phyloP scores from a whole-genome alignment of 2,888 invertebrate species.

The Scaptomyza caliginosa region DNA sequence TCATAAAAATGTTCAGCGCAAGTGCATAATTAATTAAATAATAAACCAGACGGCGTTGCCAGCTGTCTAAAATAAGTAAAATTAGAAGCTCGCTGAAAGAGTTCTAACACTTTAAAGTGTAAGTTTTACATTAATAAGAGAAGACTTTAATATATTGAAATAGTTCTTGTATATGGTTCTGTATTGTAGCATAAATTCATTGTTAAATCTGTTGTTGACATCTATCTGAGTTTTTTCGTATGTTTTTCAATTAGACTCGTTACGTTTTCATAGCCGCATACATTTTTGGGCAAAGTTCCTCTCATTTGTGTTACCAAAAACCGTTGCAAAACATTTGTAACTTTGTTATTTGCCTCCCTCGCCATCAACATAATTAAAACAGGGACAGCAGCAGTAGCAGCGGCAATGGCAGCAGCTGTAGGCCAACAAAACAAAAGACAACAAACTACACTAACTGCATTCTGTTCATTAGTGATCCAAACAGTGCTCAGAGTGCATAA shows the following conservation, averaged over 20 bases:
- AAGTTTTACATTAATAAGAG: background rate
- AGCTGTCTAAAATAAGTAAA: conserved; percentile 16
- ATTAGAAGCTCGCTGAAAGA: background rate
- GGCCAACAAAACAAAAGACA: conserved; percentile 47
- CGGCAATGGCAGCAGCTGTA: conserved; percentile 47
- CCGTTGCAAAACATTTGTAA: conserved; percentile 50
- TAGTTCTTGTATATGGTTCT: background rate
- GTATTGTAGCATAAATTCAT: too few relatives aligned
- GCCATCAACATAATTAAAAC: conserved; percentile 50
- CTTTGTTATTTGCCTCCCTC: conserved; percentile 27
- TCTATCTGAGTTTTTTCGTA: conserved; percentile 19
- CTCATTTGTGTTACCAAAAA: conserved; percentile 54
- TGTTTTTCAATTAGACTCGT: conserved; percentile 51
- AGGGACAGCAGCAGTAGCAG: conserved; percentile 43
- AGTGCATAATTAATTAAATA: conserved; percentile 66
- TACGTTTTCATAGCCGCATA: conserved; percentile 59
- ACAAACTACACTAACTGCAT: conserved; percentile 54
- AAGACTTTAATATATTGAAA: background rate
- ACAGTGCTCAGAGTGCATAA: conserved; percentile 41
- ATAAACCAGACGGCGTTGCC: conserved; percentile 42
- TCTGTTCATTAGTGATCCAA: conserved; percentile 58
- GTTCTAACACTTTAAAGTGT: background rate
- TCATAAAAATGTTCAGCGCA: conserved; percentile 41
- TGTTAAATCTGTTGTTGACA: background rate
- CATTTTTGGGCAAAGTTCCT: conserved; percentile 45